A percentile compares a stretch with the other conserved stretches of the same genome.
These are phyloP conservation scores for Artemia sinica DNA, from an alignment of 2,888 invertebrate genomes.

Conservation along the genomic window DNA sequence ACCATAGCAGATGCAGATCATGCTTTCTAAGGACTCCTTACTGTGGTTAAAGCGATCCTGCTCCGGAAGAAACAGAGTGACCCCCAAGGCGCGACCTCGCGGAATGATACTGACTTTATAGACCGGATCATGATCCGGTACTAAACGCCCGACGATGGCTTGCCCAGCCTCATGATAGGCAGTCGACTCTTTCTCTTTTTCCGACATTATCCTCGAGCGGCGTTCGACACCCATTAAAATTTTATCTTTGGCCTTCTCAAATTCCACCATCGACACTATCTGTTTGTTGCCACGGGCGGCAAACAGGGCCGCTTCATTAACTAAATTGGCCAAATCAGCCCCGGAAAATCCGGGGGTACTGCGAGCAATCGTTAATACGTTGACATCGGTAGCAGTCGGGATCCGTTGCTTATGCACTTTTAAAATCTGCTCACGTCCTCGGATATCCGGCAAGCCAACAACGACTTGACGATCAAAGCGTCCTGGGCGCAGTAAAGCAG, in stretches of 20 bases:
- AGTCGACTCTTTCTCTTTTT: slow-evolving; percentile 41
- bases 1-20: slow-evolving; percentile 42
- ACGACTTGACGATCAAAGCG: slow-evolving; percentile 26
- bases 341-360: slow-evolving; percentile 30
- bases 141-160: slow-evolving; percentile 42
- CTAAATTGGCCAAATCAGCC: slow-evolving; percentile 43
- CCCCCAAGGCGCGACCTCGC: slow-evolving; percentile 40
- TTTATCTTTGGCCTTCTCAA: slow-evolving; percentile 41
- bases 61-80: slow-evolving; percentile 43
- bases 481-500: slow-evolving; percentile 26
- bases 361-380: slow-evolving; percentile 16
- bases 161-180: slow-evolving; percentile 46
- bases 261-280: slow-evolving; percentile 36
- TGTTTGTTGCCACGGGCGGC: slow-evolving; percentile 38
- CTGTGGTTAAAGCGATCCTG: slow-evolving; percentile 41
- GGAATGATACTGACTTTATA: slow-evolving; percentile 43
- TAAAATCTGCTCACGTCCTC: slow-evolving; percentile 25
- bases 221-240: slow-evolving; percentile 41
- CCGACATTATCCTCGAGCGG: slow-evolving; percentile 39
- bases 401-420: slow-evolving; percentile 20
- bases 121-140: slow-evolving; percentile 41
- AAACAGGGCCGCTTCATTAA: slow-evolving; percentile 43
- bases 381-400: too few species aligned
- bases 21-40: slow-evolving; percentile 39
- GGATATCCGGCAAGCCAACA: slow-evolving; percentile 25